Base-by-base conservation (phyloP, 1,140 invertebrate genomes). In the Dufourea novaeangliae region DNA sequence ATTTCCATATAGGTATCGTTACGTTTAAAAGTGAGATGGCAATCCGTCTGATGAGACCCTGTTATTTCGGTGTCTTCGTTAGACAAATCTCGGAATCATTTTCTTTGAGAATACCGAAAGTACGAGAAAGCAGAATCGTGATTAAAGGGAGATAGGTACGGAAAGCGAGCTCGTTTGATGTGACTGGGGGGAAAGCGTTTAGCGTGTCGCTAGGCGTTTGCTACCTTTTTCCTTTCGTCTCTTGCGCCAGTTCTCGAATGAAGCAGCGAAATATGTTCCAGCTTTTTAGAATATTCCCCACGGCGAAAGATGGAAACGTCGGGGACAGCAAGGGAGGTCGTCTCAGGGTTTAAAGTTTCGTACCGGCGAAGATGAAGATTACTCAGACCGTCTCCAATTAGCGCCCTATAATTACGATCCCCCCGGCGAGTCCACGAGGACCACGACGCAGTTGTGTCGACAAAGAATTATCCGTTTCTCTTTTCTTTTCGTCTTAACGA, bases 371-470 rank as follows among this genome's bases (percentile, higher is more conserved):
- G 71, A 79, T 50, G 62, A 82, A 83, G 76, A 83, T 83, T 57
- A 54, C 73, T 67, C 59, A 50, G 37, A 41, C 46, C 46, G 57
- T 71, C 66, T 78, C 80, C 76, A 83, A 83, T 83, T 83, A 83
- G 80, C 64, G 66, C 56, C 61, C 76, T 52, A 78, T 83, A 83
- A 83, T 83, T 83, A 72, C 77, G 70, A 83, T 83, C 76, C 54
- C 62, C 54, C 37, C n/a, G n/a, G 59, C 57, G 82, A 82, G 72
- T 41, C n/a, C 32, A 61, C 29, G 37, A 61, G 56, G 44, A 50
- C 54, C 57, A 32, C 44, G 44, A 50, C 22, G n/a, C 17, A 61
- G 54, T 41, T 61, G 69, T 62, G 62, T 61, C 59, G 80, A 63
- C 80, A 61, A 73, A 74, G 63, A 79, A 83, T 83, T 75, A 74